Percentiles rank a stretch among this genome's conserved stretches.
Evolutionary conservation across 2,113 vertebrate species (phyloP).

Genomic region (Pituophis catenifer): DNA sequence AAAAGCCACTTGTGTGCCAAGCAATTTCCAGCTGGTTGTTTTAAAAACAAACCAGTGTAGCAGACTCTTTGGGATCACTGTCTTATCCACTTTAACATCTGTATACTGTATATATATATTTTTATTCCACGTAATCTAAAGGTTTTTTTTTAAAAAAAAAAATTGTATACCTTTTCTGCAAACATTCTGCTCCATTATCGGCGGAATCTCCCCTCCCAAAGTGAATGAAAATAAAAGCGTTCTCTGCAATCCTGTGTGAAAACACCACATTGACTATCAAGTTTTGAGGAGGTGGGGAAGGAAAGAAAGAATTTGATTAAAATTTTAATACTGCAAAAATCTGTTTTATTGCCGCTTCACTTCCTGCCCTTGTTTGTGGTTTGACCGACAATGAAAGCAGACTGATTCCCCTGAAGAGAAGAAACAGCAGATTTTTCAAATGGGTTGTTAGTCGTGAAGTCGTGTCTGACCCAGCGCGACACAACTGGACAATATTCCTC

Average conservation of each 20-base stretch:
- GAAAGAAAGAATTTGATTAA: neutral
- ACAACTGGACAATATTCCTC: too few relatives aligned
- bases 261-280: neutral
- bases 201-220: neutral
- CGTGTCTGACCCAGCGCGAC: too few relatives aligned
- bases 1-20: neutral
- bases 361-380: neutral
- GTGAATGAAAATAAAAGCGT: neutral
- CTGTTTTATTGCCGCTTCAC: neutral
- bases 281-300: neutral
- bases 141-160: neutral
- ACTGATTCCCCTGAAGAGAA: neutral
- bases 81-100: slow-evolving; percentile 28
- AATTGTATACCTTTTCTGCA: neutral
- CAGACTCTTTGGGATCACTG: neutral
- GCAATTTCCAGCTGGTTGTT: slow-evolving; percentile 13
- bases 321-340: neutral
- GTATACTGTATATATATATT: neutral
- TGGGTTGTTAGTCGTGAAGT: neutral
- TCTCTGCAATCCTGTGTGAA: neutral
- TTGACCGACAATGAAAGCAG: neutral
- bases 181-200: neutral
- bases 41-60: neutral
- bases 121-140: neutral
- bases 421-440: neutral